Base-by-base conservation (phyloP, 2,888 invertebrate species). In the Blastobasis lacticolella region DNA sequence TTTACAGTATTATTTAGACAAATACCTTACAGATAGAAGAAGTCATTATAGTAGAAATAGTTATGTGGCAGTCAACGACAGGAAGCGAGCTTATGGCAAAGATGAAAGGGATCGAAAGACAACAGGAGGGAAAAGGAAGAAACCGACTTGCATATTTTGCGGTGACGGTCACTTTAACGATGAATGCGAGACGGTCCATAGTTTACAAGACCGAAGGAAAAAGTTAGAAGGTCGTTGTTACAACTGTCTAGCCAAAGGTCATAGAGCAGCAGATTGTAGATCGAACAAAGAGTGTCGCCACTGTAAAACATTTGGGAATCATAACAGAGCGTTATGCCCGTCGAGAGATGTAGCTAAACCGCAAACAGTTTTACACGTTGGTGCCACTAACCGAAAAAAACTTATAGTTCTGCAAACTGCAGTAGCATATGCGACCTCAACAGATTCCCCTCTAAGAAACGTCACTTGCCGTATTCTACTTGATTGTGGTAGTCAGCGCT, bases 401-500 rank as follows among this genome's bases (percentile, higher is more conserved):
- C 51, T 51, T 41, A 54, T 49, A 6, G 46, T 47, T 37, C 6
- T 43, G n/a, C n/a, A n/a, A 5, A 43, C 23, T 7, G 10, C 36
- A 40, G 48, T 43, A 23, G 44, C 23, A 48, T 4, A 46, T 45
- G 36, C n/a, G 8, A 5, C 48, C 37, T 38, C 5, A 6, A 38
- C 36, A 37, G 44, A 51, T 38, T 3, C 38, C n/a, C n/a, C n/a
- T n/a, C n/a, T n/a, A n/a, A n/a, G n/a, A n/a, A n/a, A n/a, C n/a
- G n/a, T n/a, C n/a, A n/a, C n/a, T 4, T 51, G 46, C 40, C 43
- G 51, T n/a, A 23, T 55, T 4, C 48, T 54, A 37, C 37, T 52
- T 5, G 55, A 55, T 10, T 45, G 48, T 42, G 53, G 51, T 5
- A 54, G 53, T 43, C 53, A 56, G 49, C 38, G 52, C 4, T 46